These are phyloP conservation scores for Lates calcarifer DNA, from an alignment of 2,113 vertebrate species.

Conservation along the genomic window DNA sequence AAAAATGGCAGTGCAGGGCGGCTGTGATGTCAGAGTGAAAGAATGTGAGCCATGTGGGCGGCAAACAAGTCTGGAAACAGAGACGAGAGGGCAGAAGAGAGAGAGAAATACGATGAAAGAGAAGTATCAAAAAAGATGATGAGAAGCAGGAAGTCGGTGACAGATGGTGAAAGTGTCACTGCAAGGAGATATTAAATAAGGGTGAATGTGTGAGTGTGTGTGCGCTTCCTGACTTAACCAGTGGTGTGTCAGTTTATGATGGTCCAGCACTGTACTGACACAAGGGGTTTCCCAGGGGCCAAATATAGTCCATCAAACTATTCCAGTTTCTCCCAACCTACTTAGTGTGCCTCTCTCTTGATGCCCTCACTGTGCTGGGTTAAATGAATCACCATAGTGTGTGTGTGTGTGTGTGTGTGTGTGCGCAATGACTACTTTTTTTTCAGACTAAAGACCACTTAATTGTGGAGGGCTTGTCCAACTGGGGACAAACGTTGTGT, in stretches of 20 bases:
- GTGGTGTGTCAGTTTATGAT: constrained; percentile 8
- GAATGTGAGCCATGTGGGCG: constrained; percentile 79
- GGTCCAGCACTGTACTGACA: constrained; percentile 27
- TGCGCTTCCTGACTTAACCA: constrained; percentile 14
- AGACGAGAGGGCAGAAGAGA: constrained; percentile 19
- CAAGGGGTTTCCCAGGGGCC: constrained; percentile 48
- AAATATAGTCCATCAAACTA: constrained; percentile 23
- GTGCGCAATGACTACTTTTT: no score
- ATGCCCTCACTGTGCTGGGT: constrained; percentile 1
- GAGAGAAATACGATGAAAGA: background rate
- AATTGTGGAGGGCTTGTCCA: no score
- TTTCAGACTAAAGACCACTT: no score
- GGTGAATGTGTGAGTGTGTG: no score
- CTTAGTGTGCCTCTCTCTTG: constrained; percentile 17
- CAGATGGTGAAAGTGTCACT: constrained; percentile 48
- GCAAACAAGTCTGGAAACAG: constrained; percentile 51
- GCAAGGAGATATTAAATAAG: constrained; percentile 12
- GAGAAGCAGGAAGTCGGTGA: constrained; percentile 43
- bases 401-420: constrained; percentile 10
- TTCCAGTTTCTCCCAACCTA: constrained; percentile 35
- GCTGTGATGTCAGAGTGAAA: constrained; percentile 76
- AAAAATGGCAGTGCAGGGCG: constrained; percentile 46
- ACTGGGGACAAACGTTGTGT: no score
- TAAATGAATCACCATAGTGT: constrained; percentile 37
- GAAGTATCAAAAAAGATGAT: background rate